Percentiles rank a stretch among this genome's conserved stretches.
These are phyloP conservation scores for Forbesichthys agassizii DNA, from an alignment of 2,113 vertebrate species.

Conservation along the genomic window DNA sequence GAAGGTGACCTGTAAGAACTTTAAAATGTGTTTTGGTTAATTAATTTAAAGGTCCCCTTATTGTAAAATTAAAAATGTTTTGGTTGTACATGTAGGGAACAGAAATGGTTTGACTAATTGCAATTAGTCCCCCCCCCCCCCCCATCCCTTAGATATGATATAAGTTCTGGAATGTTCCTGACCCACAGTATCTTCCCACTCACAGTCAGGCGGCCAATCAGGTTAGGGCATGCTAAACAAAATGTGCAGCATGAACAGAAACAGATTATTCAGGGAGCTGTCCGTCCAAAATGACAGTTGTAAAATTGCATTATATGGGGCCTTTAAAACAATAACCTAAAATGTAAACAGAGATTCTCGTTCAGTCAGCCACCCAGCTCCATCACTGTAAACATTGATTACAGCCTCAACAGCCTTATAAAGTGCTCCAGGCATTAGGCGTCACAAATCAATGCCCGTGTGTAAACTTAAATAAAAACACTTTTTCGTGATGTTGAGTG, in stretches of 20 bases:
- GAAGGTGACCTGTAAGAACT: slow-evolving; percentile 31
- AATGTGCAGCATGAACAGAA: too few relatives aligned
- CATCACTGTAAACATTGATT: slow-evolving; percentile 72
- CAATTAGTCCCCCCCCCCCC: too few relatives aligned
- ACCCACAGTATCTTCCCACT: too few relatives aligned
- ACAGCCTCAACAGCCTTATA: slow-evolving; percentile 69
- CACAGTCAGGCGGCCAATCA: too few relatives aligned
- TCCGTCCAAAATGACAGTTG: too few relatives aligned
- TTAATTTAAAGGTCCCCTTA: slow-evolving; percentile 37
- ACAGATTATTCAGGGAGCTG: too few relatives aligned
- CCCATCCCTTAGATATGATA: too few relatives aligned
- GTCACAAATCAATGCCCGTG: slow-evolving; percentile 70
- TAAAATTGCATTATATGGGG: too few relatives aligned
- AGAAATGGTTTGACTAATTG: too few relatives aligned
- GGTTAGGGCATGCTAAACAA: too few relatives aligned
- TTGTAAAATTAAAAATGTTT: neutral
- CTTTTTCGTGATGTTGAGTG: slow-evolving; percentile 50
- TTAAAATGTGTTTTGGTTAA: slow-evolving; percentile 59
- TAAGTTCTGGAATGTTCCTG: too few relatives aligned
- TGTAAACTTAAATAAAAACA: slow-evolving; percentile 60
- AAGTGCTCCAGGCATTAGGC: slow-evolving; percentile 72
- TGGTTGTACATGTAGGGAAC: too few relatives aligned
- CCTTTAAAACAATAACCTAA: slow-evolving; percentile 55
- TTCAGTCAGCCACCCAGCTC: slow-evolving; percentile 63
- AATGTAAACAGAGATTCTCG: slow-evolving; percentile 67